Percentiles rank a stretch among this genome's conserved stretches.
phyloP scores from a whole-genome alignment of 2,888 invertebrate genomes.

The Laspeyria flexula region DNA sequence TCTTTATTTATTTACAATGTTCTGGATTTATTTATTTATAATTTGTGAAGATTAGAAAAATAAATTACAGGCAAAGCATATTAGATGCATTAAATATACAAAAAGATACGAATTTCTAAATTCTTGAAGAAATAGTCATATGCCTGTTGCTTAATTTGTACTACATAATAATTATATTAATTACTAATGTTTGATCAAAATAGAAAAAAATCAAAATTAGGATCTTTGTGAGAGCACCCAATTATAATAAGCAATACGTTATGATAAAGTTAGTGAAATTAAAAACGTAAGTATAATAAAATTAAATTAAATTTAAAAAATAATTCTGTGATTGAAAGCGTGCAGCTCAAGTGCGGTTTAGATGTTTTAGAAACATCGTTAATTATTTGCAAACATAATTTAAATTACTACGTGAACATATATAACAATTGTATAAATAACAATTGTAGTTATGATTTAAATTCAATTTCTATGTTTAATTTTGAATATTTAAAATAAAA shows the following conservation, averaged over 20 bases:
- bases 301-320: slow-evolving; percentile 31
- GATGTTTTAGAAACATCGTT: slow-evolving; percentile 15
- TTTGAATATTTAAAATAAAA: no score
- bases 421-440: no score
- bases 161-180: slow-evolving; percentile 16
- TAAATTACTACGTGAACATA: neutral
- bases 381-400: neutral
- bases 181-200: slow-evolving; percentile 33
- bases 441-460: no score
- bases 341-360: slow-evolving; percentile 46
- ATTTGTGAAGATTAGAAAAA: no score
- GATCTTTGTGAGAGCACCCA: slow-evolving; percentile 55
- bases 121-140: neutral
- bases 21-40: neutral
- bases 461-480: no score
- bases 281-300: slow-evolving; percentile 27
- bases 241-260: slow-evolving; percentile 55
- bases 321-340: slow-evolving; percentile 54
- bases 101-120: neutral
- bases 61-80: no score
- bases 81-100: neutral
- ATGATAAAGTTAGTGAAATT: slow-evolving; percentile 31
- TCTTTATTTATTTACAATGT: neutral
- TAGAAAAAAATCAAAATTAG: slow-evolving; percentile 34
- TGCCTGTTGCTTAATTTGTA: slow-evolving; percentile 31